These are phyloP conservation scores for Pluvianellus socialis DNA, from an alignment of 2,113 vertebrate genomes.

Conservation along the genomic window DNA sequence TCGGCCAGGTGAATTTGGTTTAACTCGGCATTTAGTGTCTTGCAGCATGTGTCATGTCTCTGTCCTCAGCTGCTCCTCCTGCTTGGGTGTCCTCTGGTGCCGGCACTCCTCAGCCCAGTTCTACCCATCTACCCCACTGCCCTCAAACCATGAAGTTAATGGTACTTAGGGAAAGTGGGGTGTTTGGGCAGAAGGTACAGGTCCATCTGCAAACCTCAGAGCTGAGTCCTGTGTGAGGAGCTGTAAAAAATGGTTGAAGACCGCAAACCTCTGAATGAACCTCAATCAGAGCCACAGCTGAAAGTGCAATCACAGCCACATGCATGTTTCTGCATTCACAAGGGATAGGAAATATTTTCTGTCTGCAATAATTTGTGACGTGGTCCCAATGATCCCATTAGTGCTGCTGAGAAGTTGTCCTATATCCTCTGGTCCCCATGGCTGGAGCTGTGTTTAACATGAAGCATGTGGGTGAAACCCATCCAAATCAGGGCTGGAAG, in stretches of 20 bases:
- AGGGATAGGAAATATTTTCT: background rate
- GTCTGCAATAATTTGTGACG: background rate
- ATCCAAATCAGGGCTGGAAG: background rate
- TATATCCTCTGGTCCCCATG: accelerated
- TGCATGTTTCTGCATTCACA: background rate
- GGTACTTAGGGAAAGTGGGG: background rate
- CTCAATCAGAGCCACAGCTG: background rate
- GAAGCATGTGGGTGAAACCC: background rate
- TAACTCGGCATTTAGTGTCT: background rate
- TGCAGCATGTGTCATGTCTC: accelerated
- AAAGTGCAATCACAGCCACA: accelerated
- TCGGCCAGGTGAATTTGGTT: background rate
- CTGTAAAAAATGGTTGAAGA: background rate
- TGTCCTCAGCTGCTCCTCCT: background rate
- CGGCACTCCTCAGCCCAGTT: background rate
- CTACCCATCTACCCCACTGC: background rate
- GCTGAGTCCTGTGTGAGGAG: background rate
- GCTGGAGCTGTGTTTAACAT: background rate
- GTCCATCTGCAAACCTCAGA: background rate
- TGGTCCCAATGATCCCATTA: background rate
- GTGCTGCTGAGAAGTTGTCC: background rate
- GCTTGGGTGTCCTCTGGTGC: background rate
- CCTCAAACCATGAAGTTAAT: background rate
- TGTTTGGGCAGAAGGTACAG: background rate
- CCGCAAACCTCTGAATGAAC: background rate